Conservation (phyloP, 2,113 vertebrate genomes). For the Oncorhynchus tshawytscha region DNA sequence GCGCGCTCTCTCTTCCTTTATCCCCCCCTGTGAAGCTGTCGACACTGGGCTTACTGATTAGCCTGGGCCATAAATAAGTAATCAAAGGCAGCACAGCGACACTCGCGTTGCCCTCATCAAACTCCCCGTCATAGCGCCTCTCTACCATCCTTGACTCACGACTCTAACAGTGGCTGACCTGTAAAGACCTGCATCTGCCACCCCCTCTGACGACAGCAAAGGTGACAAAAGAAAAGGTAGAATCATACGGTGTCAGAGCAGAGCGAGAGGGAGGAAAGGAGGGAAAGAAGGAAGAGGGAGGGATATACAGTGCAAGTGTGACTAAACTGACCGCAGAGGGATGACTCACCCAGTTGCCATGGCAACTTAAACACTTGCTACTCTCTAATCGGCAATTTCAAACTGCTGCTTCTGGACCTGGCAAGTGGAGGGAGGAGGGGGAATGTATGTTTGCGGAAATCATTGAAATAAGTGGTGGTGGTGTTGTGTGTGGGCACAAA, state of each 20-base stretch:
- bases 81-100: conserved; percentile 54
- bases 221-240: not conserved
- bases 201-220: not conserved
- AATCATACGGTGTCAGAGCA: not conserved
- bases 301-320: conserved; percentile 47
- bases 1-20: conserved; percentile 12
- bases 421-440: not conserved
- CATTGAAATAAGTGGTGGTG: conserved; percentile 19
- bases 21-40: conserved; percentile 47
- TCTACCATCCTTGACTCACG: not conserved
- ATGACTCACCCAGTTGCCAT: conserved; percentile 79
- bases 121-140: not conserved
- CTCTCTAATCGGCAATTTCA: conserved; percentile 56
- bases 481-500: not conserved
- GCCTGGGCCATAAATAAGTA: conserved; percentile 65
- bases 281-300: conserved; percentile 5
- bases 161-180: conserved; percentile 5
- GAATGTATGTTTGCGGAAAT: conserved; percentile 42
- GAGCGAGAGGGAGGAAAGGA: conserved; percentile 4
- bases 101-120: conserved; percentile 40
- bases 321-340: conserved; percentile 69
- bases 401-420: not conserved
- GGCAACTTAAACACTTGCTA: conserved; percentile 70
- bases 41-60: conserved; percentile 65
- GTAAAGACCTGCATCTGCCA: not conserved